phyloP scores from a whole-genome alignment of 2,888 invertebrate genomes.

The Habroteleia sp. region DNA sequence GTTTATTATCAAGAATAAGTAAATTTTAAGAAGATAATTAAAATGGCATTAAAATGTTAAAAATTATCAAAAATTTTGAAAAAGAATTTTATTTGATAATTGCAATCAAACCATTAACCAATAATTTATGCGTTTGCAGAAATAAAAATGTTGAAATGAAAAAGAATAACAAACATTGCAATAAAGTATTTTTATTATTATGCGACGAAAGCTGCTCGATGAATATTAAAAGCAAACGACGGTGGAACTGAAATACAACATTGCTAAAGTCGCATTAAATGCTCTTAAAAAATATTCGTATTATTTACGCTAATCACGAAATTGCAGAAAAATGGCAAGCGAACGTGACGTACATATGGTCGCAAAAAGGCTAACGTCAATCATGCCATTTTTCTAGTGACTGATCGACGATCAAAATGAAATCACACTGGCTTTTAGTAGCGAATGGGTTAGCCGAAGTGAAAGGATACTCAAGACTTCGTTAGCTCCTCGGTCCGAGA shows the following conservation, averaged over 20 bases:
- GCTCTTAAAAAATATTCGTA: background rate
- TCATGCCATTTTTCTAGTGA: constrained; percentile 29
- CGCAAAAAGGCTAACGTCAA: constrained; percentile 36
- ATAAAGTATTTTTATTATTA: background rate
- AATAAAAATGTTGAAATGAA: too few relatives aligned
- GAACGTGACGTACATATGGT: constrained; percentile 1
- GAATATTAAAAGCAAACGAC: constrained; percentile 2
- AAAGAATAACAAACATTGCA: too few relatives aligned
- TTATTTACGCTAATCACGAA: constrained; percentile 35
- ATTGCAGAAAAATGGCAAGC: constrained; percentile 15
- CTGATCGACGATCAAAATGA: constrained; percentile 44
- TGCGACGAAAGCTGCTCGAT: background rate
- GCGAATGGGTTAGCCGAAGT: constrained; percentile 60
- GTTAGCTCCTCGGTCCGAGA: constrained; percentile 65
- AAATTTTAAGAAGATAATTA: too few relatives aligned
- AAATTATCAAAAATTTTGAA: too few relatives aligned
- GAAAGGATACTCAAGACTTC: constrained; percentile 64
- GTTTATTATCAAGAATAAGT: too few relatives aligned
- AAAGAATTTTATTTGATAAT: too few relatives aligned
- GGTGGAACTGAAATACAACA: background rate
- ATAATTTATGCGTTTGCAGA: too few relatives aligned
- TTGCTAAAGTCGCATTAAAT: background rate
- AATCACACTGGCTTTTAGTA: constrained; percentile 48
- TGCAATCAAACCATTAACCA: too few relatives aligned
- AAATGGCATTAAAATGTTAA: too few relatives aligned